Conservation (phyloP, 1,140 invertebrate genomes). For the Grapholita molesta region DNA sequence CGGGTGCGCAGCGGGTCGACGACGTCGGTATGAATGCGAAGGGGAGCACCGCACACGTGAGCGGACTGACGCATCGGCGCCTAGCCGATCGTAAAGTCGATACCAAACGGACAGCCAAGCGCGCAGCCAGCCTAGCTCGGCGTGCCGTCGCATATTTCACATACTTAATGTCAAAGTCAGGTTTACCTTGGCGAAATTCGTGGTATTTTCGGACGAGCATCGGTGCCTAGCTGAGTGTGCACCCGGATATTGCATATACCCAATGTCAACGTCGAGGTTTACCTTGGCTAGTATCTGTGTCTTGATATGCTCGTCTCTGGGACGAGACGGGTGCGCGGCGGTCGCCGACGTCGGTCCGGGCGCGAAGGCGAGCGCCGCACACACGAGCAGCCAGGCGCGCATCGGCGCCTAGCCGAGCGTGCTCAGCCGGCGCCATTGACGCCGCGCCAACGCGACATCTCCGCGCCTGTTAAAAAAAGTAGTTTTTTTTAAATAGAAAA, state of each 20-base stretch:
- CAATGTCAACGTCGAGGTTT: too few relatives aligned
- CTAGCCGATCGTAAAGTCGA: conserved; percentile 59
- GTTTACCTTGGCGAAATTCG: too few relatives aligned
- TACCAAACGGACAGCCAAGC: too few relatives aligned
- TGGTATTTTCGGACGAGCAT: too few relatives aligned
- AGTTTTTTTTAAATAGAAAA: not conserved
- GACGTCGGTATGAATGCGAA: conserved; percentile 57
- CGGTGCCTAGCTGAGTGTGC: too few relatives aligned
- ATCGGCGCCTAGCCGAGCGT: conserved; percentile 65
- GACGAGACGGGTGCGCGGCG: conserved; percentile 35
- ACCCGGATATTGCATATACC: too few relatives aligned
- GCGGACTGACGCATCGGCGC: conserved; percentile 67
- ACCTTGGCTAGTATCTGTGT: conserved; percentile 68
- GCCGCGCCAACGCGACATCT: conserved; percentile 57
- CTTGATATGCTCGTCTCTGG: conserved; percentile 58
- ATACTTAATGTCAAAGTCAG: too few relatives aligned
- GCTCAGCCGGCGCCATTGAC: conserved; percentile 65
- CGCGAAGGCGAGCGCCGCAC: conserved; percentile 70
- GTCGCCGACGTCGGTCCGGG: conserved; percentile 53
- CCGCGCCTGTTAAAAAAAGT: conserved; percentile 39
- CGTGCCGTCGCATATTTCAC: too few relatives aligned
- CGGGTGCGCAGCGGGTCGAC: conserved; percentile 42
- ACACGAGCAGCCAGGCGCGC: conserved; percentile 69
- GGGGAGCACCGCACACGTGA: conserved; percentile 68
- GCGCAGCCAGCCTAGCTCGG: conserved; percentile 64